Conservation (phyloP, 2,113 vertebrate species). For the Paramisgurnus dabryanus region DNA sequence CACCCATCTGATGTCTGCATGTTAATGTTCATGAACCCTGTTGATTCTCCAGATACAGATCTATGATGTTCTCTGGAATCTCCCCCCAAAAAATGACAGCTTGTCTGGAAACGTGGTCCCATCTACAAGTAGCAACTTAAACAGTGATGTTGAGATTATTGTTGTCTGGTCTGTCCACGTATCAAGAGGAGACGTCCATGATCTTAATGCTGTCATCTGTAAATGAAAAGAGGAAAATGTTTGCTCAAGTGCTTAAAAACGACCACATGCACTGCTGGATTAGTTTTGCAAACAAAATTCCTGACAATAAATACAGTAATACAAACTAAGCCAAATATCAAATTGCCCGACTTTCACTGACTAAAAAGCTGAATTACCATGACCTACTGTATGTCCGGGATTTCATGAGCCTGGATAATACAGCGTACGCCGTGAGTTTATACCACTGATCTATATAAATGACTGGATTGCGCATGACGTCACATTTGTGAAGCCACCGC, state of each 20-base stretch:
- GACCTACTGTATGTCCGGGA: no score
- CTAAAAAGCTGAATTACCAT: no score
- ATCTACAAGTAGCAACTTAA: slow-evolving; percentile 14
- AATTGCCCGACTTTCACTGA: no score
- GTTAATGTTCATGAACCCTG: neutral
- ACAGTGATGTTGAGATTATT: neutral
- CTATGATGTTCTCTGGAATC: neutral
- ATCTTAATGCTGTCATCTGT: slow-evolving; percentile 48
- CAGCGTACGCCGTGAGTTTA: no score
- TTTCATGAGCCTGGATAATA: no score
- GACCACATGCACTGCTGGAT: neutral
- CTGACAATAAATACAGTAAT: no score
- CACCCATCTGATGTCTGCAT: neutral
- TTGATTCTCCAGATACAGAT: neutral
- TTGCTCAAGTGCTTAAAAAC: neutral
- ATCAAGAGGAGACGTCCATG: slow-evolving; percentile 40
- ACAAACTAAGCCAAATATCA: no score
- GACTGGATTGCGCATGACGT: no score
- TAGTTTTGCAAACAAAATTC: neutral
- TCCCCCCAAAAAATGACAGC: slow-evolving; percentile 57
- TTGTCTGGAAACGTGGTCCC: slow-evolving; percentile 33
- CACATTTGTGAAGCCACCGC: no score
- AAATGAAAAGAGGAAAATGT: slow-evolving; percentile 53
- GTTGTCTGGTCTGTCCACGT: slow-evolving; percentile 49
- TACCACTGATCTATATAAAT: no score